Conservation (phyloP, 2,113 vertebrate genomes). For the Monopterus albus region DNA sequence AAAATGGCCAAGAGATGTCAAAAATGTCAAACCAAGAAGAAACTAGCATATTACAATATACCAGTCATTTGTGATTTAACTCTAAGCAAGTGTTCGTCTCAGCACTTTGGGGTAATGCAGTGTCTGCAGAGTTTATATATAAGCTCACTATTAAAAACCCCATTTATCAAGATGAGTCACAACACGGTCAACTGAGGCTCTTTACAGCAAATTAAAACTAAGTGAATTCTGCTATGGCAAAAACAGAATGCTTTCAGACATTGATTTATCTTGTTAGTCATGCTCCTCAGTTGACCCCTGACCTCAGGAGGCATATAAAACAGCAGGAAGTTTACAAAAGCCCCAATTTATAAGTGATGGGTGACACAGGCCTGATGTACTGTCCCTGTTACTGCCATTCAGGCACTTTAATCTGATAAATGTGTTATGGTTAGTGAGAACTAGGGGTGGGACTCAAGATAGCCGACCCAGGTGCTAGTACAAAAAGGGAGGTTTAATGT, state of each 20-base stretch:
- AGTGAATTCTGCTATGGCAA: slow-evolving; percentile 61
- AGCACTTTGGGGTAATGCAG: slow-evolving; percentile 31
- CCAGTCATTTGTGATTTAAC: not conserved
- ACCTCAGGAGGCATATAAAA: slow-evolving; percentile 78
- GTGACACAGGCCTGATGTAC: slow-evolving; percentile 36
- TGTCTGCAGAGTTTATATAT: slow-evolving; percentile 17
- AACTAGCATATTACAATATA: not conserved
- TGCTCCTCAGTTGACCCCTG: slow-evolving; percentile 61
- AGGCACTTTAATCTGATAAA: slow-evolving; percentile 66
- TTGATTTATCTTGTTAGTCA: slow-evolving; percentile 75
- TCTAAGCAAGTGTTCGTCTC: slow-evolving; percentile 18
- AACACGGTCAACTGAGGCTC: slow-evolving; percentile 11
- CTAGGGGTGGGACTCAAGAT: no score
- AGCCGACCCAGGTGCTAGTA: no score
- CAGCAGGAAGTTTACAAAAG: slow-evolving; percentile 78
- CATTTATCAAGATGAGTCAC: slow-evolving; percentile 63
- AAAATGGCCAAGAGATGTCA: not conserved
- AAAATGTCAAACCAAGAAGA: not conserved
- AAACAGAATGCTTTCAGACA: slow-evolving; percentile 62
- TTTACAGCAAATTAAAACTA: slow-evolving; percentile 51
- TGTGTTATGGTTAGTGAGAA: no score
- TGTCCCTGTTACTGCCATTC: slow-evolving; percentile 14
- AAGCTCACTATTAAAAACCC: slow-evolving; percentile 31
- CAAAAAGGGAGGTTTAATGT: no score
- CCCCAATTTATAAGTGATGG: slow-evolving; percentile 59